Percentiles rank a stretch among this genome's conserved stretches.
phyloP scores from a whole-genome alignment of 2,113 vertebrate genomes.

The Pygoscelis adeliae region DNA sequence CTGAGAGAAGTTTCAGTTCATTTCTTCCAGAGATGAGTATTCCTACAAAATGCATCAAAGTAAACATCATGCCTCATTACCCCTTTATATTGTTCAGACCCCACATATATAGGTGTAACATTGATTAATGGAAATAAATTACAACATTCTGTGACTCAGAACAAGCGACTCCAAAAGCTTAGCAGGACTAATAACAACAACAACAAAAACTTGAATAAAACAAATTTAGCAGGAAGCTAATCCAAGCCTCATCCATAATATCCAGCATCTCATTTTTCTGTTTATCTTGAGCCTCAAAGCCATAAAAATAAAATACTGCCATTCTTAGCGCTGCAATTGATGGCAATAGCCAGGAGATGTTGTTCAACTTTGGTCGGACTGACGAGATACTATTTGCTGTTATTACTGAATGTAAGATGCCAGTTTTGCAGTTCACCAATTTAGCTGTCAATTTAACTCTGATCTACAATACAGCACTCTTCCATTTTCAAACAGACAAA shows the following conservation, averaged over 20 bases:
- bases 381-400: fast-evolving
- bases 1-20: constrained; percentile 51
- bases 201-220: background rate
- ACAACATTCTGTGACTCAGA: constrained; percentile 12
- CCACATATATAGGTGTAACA: background rate
- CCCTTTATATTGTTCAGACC: background rate
- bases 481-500: background rate
- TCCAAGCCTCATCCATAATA: background rate
- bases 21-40: constrained; percentile 61
- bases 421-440: background rate
- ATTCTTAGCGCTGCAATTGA: background rate
- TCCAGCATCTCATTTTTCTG: background rate
- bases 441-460: background rate
- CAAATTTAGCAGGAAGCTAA: background rate
- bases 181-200: background rate
- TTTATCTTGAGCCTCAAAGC: background rate
- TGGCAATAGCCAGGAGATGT: background rate
- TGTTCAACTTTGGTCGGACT: background rate
- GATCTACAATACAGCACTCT: background rate
- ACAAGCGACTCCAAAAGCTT: background rate
- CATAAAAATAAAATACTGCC: background rate
- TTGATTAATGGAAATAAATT: constrained; percentile 65
- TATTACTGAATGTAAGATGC: background rate
- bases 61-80: constrained; percentile 68
- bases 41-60: constrained; percentile 35